Evolutionary conservation across 2,888 invertebrate species (phyloP).

Genomic region (Leptopilina syphax): DNA sequence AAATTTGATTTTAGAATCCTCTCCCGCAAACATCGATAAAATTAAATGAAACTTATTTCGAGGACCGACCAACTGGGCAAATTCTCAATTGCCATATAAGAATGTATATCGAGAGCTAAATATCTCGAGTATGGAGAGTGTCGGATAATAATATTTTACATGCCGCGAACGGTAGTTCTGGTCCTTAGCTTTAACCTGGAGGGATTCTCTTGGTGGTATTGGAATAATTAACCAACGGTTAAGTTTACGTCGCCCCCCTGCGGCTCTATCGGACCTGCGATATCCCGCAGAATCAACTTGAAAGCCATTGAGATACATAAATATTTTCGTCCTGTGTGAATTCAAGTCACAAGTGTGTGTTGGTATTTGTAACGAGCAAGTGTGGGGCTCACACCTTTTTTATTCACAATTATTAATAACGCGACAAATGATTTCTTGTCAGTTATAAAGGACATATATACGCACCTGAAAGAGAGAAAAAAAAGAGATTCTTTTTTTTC

Average conservation of each 20-base stretch:
- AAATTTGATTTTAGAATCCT: no score
- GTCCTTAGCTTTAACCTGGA: conserved; percentile 58
- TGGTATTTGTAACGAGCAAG: conserved; percentile 29
- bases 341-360: conserved; percentile 1
- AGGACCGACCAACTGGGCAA: no score
- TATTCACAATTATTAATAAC: conserved; percentile 73
- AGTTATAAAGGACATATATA: conserved; percentile 36
- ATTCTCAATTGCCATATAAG: no score
- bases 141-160: conserved; percentile 70
- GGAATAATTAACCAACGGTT: conserved; percentile 74
- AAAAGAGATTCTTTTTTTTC: conserved; percentile 4
- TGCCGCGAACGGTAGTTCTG: conserved; percentile 74
- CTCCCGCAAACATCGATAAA: no score
- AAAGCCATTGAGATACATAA: conserved; percentile 25
- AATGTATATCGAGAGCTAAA: not conserved
- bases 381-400: conserved; percentile 68
- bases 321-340: conserved; percentile 14
- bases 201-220: conserved; percentile 56
- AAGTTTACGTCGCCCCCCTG: conserved; percentile 72
- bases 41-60: no score
- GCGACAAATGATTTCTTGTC: conserved; percentile 72
- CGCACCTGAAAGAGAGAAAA: no score
- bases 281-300: conserved; percentile 47
- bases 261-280: conserved; percentile 49
- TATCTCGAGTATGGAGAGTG: conserved; percentile 10